These are phyloP conservation scores for Apotomis capreana DNA, from an alignment of 2,888 invertebrate species.

Conservation along the genomic window DNA sequence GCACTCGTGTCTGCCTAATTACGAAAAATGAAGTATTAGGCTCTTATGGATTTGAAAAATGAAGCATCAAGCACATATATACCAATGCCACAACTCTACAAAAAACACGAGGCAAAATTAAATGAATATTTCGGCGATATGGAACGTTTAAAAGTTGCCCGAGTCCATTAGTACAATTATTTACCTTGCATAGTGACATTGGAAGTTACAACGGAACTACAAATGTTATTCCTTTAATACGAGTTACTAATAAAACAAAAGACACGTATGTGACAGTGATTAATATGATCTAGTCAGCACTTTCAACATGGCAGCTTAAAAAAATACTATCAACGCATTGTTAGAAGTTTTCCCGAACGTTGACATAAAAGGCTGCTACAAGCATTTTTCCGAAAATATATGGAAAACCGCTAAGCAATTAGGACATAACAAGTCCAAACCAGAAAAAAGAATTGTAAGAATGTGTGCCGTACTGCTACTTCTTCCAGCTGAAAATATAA, in stretches of 20 bases:
- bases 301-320: slow-evolving; percentile 1
- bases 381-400: slow-evolving; percentile 31
- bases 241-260: slow-evolving; percentile 18
- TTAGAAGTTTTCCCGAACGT: slow-evolving; percentile 21
- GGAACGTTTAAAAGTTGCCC: slow-evolving; percentile 11
- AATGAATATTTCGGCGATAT: slow-evolving; percentile 11
- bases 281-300: slow-evolving; percentile 11
- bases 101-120: slow-evolving; percentile 27
- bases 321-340: slow-evolving; percentile 16
- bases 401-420: slow-evolving; percentile 16
- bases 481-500: neutral
- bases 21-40: slow-evolving; percentile 31
- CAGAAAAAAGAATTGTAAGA: neutral
- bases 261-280: neutral
- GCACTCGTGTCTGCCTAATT: slow-evolving; percentile 27
- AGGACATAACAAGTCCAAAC: slow-evolving; percentile 7
- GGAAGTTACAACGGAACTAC: slow-evolving; percentile 5
- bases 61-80: slow-evolving; percentile 22
- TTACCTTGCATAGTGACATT: slow-evolving; percentile 6
- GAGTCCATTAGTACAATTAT: slow-evolving; percentile 8
- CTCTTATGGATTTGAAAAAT: slow-evolving; percentile 12
- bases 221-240: slow-evolving; percentile 13
- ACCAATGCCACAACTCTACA: slow-evolving; percentile 32
- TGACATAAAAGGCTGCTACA: slow-evolving; percentile 24
- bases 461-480: slow-evolving; percentile 10